A percentile compares a stretch with the other conserved stretches of the same genome.
Conservation (phyloP, 1,140 invertebrate genomes). For the Drosophila teissieri region DNA sequence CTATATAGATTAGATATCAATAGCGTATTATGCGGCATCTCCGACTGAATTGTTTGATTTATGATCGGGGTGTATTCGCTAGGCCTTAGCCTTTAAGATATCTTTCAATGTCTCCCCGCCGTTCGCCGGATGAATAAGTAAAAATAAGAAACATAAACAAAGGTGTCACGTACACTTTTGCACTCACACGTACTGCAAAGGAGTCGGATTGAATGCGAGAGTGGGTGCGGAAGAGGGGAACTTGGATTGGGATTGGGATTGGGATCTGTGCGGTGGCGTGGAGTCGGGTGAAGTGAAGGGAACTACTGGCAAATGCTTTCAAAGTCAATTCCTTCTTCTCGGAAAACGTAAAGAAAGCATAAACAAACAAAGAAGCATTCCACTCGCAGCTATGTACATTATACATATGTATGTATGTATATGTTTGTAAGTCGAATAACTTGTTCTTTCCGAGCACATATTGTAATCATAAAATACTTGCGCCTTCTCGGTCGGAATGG, state of each 20-base stretch:
- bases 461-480: constrained; percentile 29
- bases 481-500: constrained; percentile 13
- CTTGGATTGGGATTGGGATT: constrained; percentile 4
- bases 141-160: constrained; percentile 75
- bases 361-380: constrained; percentile 49
- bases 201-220: constrained; percentile 12
- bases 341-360: constrained; percentile 72
- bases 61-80: constrained; percentile 55
- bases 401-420: neutral
- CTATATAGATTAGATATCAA: neutral
- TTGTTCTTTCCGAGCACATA: constrained; percentile 11
- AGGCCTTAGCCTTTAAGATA: constrained; percentile 63
- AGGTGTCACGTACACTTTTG: constrained; percentile 69
- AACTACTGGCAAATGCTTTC: constrained; percentile 54
- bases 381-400: constrained; percentile 8
- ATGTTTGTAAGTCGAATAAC: constrained; percentile 32
- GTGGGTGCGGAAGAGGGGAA: constrained; percentile 7
- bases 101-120: constrained; percentile 60
- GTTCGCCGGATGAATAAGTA: constrained; percentile 44
- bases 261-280: neutral
- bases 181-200: constrained; percentile 30
- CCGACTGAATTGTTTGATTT: constrained; percentile 40
- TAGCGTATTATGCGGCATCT: neutral
- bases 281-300: constrained; percentile 15
- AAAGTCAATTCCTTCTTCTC: constrained; percentile 71